These are phyloP conservation scores for Coelinius sp. DNA, from an alignment of 2,888 invertebrate genomes.

Conservation along the genomic window DNA sequence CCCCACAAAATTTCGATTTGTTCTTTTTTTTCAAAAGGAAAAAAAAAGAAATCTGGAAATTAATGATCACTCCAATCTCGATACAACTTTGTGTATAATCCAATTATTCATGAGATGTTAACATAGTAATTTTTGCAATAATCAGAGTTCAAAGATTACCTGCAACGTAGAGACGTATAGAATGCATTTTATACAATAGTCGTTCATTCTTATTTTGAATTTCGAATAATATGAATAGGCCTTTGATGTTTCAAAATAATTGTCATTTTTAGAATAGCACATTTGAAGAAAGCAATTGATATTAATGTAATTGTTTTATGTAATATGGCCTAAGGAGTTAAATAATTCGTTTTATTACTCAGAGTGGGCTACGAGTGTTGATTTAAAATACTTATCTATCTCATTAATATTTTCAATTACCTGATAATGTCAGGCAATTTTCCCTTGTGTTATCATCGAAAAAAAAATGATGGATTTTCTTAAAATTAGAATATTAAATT, in stretches of 20 bases:
- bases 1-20: neutral
- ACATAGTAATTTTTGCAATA: neutral
- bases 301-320: slow-evolving; percentile 1
- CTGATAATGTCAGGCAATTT: neutral
- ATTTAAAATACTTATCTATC: neutral
- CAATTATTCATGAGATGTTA: neutral
- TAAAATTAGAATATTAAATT: slow-evolving; percentile 2
- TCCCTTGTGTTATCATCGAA: neutral
- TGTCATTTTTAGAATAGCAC: slow-evolving; percentile 6
- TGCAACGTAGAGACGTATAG: neutral
- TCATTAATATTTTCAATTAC: neutral
- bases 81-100: neutral
- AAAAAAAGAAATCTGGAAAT: neutral
- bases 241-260: neutral
- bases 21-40: neutral
- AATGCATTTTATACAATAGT: slow-evolving; percentile 16
- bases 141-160: neutral
- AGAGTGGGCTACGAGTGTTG: slow-evolving; percentile 10
- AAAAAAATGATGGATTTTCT: neutral
- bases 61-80: neutral
- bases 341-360: neutral
- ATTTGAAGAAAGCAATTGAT: slow-evolving; percentile 7
- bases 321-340: slow-evolving; percentile 10
- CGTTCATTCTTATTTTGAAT: neutral
- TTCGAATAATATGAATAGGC: slow-evolving; percentile 4